Base-by-base conservation (phyloP, 2,797 vertebrate genomes). In the Pygocentrus nattereri region DNA sequence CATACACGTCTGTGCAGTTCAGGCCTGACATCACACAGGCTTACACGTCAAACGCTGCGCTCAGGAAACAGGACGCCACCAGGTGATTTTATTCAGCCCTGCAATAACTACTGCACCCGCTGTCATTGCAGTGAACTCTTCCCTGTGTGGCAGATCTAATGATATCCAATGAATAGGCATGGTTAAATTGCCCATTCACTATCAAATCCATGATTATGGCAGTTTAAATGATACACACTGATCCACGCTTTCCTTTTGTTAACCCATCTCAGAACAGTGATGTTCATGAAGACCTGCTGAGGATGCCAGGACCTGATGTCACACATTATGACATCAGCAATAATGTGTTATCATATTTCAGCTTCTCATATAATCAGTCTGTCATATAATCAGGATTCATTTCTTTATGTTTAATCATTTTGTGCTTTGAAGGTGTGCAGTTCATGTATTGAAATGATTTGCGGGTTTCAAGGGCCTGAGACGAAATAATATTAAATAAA, bases 1-100 rank as follows among this genome's bases (percentile, higher is more conserved):
- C 79, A 79, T 64, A 78, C 67, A 76, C 80, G 64, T 76, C 74
- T 81, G 74, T 59, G 34, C 65, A 56, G 41, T 76, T 38, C 69
- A 77, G 19, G 18, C 30, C 59, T 77, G 71, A 47, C 18, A 25
- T 77, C 34, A 73, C 38, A 81, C 38, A 50, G 41, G 15, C 30
- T 70, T 13, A 62, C 30, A 70, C 54, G 80, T 81, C 73, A 81
- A 68, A 58, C 21, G 52, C 52, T 21, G 15, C n/a, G 31, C 49
- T 78, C 47, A 34, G 34, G 56, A 74, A 61, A 74, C 50, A 78
- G 58, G 54, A 70, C 61, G 25, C 30, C 61, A 25, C 27, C 50
- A 58, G 61, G 38, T 78, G 74, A 56, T 64, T 72, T 78, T 59
- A 56, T 73, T 61, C 64, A 16, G 59, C 19, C 61, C 69, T 58